phyloP scores from a whole-genome alignment of 2,888 invertebrate species.

The Reticulitermes lucifugus region DNA sequence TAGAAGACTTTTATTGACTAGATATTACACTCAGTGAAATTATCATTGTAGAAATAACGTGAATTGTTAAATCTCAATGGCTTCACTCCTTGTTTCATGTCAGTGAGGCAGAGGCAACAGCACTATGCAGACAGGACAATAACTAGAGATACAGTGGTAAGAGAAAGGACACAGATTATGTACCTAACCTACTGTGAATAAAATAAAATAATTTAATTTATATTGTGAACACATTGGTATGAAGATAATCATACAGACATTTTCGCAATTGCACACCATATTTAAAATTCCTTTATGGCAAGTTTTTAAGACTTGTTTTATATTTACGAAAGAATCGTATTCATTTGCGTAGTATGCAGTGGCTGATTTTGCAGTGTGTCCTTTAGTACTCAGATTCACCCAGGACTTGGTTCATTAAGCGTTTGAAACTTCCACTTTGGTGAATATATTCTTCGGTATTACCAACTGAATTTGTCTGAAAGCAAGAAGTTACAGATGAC shows the following conservation, averaged over 20 bases:
- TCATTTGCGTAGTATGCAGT: background rate
- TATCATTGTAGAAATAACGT: constrained; percentile 19
- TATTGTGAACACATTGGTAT: constrained; percentile 43
- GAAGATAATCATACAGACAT: constrained; percentile 21
- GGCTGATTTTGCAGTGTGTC: background rate
- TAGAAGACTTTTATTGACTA: constrained; percentile 43
- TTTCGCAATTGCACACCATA: background rate
- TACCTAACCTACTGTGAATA: constrained; percentile 25
- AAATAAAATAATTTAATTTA: constrained; percentile 10
- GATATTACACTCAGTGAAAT: constrained; percentile 48
- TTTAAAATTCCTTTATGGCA: constrained; percentile 30
- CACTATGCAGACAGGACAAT: background rate
- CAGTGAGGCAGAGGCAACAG: background rate
- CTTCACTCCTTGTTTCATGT: constrained; percentile 19
- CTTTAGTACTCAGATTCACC: constrained; percentile 67
- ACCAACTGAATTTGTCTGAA: constrained; percentile 75
- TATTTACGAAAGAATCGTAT: background rate
- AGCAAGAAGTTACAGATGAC: constrained; percentile 31
- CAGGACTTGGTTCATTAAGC: constrained; percentile 91
- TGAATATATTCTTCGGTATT: constrained; percentile 84
- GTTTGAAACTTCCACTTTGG: constrained; percentile 92
- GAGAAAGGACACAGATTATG: constrained; percentile 6
- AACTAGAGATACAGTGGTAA: background rate
- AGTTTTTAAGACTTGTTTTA: background rate
- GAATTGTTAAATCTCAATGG: constrained; percentile 22